Percentiles rank a stretch among this genome's conserved stretches.
Evolutionary conservation across 2,113 vertebrate genomes (phyloP).

Genomic region (Pogonocichla stellata): DNA sequence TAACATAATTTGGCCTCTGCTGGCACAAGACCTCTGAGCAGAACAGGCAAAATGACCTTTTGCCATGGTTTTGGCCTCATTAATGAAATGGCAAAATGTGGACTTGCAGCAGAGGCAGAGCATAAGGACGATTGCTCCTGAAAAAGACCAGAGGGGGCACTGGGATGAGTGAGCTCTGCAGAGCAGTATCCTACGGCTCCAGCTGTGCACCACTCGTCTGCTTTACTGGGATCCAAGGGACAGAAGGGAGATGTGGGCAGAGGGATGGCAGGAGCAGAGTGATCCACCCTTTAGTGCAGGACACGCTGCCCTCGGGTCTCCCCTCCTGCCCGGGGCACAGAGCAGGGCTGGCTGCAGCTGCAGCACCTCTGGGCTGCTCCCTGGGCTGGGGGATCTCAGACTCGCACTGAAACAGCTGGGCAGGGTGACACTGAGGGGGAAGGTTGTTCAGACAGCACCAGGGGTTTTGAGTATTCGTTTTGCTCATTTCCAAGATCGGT

Average conservation of each 20-base stretch:
- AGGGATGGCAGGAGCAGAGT: neutral
- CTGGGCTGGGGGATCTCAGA: accelerated
- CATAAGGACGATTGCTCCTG: neutral
- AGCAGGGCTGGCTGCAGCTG: neutral
- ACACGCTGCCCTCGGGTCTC: neutral
- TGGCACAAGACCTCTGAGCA: neutral
- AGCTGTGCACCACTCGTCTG: accelerated
- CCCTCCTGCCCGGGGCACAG: neutral
- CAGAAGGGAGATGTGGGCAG: accelerated
- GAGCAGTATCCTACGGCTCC: neutral
- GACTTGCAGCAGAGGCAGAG: neutral
- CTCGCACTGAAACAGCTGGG: neutral
- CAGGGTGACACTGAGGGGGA: neutral
- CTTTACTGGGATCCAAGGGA: neutral
- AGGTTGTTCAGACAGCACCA: neutral
- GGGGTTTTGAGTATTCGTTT: neutral
- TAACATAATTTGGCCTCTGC: neutral
- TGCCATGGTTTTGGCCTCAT: neutral
- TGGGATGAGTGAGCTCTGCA: neutral
- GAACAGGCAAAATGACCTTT: neutral
- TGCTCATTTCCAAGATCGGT: neutral
- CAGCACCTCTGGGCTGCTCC: neutral
- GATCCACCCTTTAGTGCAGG: neutral
- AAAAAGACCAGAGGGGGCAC: accelerated
- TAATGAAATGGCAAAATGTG: neutral